Evolutionary conservation across 2,113 vertebrate genomes (phyloP), one percentile per base, ranked within the genome.

Genomic region (Cnemophilus loriae): DNA sequence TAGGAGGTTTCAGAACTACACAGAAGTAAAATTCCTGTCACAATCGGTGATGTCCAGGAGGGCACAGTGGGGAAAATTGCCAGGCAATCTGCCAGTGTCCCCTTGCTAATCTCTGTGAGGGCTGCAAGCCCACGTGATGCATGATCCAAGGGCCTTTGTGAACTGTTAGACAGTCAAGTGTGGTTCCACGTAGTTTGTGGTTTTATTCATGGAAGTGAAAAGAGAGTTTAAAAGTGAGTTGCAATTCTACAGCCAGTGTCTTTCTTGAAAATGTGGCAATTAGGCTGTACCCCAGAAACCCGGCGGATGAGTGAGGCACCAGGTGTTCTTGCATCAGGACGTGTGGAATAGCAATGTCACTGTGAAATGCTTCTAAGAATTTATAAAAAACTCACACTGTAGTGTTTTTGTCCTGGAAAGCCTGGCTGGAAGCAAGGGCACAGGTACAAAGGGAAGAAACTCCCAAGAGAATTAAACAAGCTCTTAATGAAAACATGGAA

Each of bases 391-490:
- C 7, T 80, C 42, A 12, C 27, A 42, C 24, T 50, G 33, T 42
- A 20, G 27, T 44, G n/a, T 49, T 90, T 93, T 59, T 92, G 55
- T 86, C 95, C 64, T 86, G 90, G 71, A 88, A 96, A 77, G 39
- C 55, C 59, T 93, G 85, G 21, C 79, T 92, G 85, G 79, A 93
- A 95, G 93, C 63, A 74, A 96, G 67, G 82, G 77, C 95, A 93
- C 16, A 52, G 64, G 35, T 75, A 73, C 23, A 80, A 88, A 94
- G 39, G 44, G 71, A 91, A 70, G 64, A 86, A 67, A 60, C 84
- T 91, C 90, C 60, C 64, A 33, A 85, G 71, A 93, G 95, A 90
- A 67, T 77, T 70, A 90, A 90, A 69, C 63, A 70, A 88, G 63
- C 64, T 93, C 55, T 86, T 96, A 94, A 96, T 88, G 90, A 90